Evolutionary conservation across 2,113 vertebrate species (phyloP).

Genomic region (Sinocyclocheilus grahami): DNA sequence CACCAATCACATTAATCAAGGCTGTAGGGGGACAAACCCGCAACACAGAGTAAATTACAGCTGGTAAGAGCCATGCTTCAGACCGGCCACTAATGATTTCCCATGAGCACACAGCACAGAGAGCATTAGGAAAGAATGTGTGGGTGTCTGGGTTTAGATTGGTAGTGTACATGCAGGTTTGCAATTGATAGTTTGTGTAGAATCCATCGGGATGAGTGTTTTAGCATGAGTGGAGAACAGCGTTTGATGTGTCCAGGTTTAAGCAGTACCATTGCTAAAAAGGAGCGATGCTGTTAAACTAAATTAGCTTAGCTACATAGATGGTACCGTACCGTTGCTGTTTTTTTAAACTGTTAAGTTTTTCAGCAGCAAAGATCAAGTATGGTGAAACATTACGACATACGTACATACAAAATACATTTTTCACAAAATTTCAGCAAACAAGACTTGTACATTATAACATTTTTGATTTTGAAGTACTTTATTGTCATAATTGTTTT

Average conservation of each 20-base stretch:
- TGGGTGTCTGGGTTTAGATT: constrained; percentile 31
- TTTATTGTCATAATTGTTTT: too few species aligned
- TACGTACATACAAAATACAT: too few species aligned
- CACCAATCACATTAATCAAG: constrained; percentile 74
- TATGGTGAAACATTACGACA: not conserved
- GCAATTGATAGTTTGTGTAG: not conserved
- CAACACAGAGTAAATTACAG: constrained; percentile 43
- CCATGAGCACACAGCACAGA: constrained; percentile 50
- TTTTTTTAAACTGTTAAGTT: too few species aligned
- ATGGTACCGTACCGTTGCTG: not conserved
- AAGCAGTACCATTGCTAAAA: not conserved
- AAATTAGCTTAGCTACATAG: not conserved
- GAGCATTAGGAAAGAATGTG: constrained; percentile 59
- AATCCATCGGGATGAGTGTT: not conserved
- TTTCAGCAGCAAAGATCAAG: not conserved
- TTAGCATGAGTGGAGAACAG: constrained; percentile 20
- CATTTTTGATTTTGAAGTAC: too few species aligned
- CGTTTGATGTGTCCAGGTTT: constrained; percentile 12
- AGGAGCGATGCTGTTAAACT: not conserved
- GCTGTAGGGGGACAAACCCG: constrained; percentile 63
- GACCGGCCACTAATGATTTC: constrained; percentile 57
- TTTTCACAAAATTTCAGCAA: not conserved
- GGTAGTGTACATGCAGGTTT: constrained; percentile 32
- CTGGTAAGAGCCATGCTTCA: constrained; percentile 25
- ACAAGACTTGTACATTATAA: not conserved